Percentiles rank a stretch among this genome's conserved stretches.
phyloP scores from a whole-genome alignment of 2,888 invertebrate species.

The Bedellia somnulentella region DNA sequence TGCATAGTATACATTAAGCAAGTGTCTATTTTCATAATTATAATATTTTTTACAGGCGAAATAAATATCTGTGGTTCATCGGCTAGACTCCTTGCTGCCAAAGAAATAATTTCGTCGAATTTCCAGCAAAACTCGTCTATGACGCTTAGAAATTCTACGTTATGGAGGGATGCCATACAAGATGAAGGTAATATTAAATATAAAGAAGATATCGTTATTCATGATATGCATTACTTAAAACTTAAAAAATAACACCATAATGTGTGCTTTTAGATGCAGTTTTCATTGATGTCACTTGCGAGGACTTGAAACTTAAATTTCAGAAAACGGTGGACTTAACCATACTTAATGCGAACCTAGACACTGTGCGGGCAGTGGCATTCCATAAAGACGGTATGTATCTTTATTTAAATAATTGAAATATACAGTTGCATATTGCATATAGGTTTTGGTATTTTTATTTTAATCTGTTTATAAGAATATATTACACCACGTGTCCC shows the following conservation, averaged over 20 bases:
- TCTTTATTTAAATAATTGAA: no score
- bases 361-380: constrained; percentile 25
- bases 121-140: constrained; percentile 12
- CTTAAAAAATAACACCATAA: no score
- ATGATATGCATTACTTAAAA: no score
- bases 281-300: constrained; percentile 64
- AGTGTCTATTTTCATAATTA: no score
- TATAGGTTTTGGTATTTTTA: no score
- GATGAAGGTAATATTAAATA: constrained; percentile 58
- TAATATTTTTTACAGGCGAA: constrained; percentile 51
- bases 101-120: constrained; percentile 33
- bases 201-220: no score
- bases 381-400: no score
- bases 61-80: constrained; percentile 65
- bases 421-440: no score
- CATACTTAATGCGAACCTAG: constrained; percentile 21
- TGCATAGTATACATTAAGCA: no score
- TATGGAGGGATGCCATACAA: constrained; percentile 43
- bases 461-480: no score
- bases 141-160: constrained; percentile 32
- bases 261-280: constrained; percentile 65
- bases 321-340: constrained; percentile 21
- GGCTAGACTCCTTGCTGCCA: constrained; percentile 62
- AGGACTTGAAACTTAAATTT: constrained; percentile 43
- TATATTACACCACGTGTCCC: no score